Percentiles rank a stretch among this genome's conserved stretches.
phyloP scores from a whole-genome alignment of 2,888 invertebrate species.

The Gerosis bhagava region DNA sequence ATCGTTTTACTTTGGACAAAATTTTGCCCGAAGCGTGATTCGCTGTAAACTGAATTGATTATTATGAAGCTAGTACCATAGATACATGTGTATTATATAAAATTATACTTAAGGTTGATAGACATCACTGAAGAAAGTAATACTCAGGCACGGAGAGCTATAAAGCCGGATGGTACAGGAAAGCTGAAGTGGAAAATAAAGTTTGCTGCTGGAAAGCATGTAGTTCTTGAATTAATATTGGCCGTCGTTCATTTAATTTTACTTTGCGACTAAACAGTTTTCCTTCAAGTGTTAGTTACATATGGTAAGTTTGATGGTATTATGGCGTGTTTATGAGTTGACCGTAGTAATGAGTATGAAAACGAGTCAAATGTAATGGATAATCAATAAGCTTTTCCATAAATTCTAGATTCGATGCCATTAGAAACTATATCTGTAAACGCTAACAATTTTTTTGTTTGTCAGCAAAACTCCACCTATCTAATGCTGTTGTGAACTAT shows the following conservation, averaged over 20 bases:
- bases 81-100: conserved; percentile 36
- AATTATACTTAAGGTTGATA: conserved; percentile 36
- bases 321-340: conserved; percentile 35
- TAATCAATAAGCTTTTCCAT: conserved; percentile 27
- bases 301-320: conserved; percentile 28
- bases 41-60: conserved; percentile 22
- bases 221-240: conserved; percentile 10
- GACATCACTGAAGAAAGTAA: conserved; percentile 33
- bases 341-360: conserved; percentile 26
- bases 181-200: conserved; percentile 62
- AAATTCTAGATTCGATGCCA: conserved; percentile 17
- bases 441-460: conserved; percentile 6
- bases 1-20: conserved; percentile 26
- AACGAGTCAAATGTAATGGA: conserved; percentile 23
- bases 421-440: conserved; percentile 22
- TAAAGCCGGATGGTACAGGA: conserved; percentile 56
- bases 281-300: conserved; percentile 17
- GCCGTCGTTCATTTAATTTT: conserved; percentile 18
- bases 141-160: conserved; percentile 48
- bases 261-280: conserved; percentile 26
- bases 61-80: conserved; percentile 21
- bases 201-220: conserved; percentile 59
- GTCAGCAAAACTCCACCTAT: conserved; percentile 4
- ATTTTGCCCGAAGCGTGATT: conserved; percentile 35
- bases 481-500: conserved; percentile 10